phyloP scores from a whole-genome alignment of 2,797 vertebrate genomes.

The Poecilia wingei region DNA sequence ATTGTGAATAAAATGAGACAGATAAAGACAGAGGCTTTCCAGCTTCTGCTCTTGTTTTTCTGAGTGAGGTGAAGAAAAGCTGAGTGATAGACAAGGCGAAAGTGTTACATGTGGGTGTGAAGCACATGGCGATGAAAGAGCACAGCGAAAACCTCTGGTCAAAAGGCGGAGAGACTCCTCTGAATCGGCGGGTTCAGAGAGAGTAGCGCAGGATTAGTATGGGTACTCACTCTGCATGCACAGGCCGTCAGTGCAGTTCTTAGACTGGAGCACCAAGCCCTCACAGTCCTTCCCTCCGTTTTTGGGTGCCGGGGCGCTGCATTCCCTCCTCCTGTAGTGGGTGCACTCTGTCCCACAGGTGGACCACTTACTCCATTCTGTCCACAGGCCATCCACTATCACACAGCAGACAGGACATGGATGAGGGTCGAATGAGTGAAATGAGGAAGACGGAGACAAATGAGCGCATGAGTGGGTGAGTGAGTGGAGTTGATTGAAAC shows the following conservation, averaged over 20 bases:
- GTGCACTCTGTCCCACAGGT: conserved; percentile 98
- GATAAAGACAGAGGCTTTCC: conserved; percentile 20
- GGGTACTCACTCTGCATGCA: conserved; percentile 98
- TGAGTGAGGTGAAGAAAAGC: conserved; percentile 53
- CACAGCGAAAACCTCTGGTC: conserved; percentile 56
- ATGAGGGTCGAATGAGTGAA: conserved; percentile 47
- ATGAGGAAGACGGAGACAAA: conserved; percentile 49
- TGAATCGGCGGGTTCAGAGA: conserved; percentile 63
- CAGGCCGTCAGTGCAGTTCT: conserved; percentile 98
- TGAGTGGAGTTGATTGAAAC: conserved; percentile 32
- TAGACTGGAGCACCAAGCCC: conserved; percentile 93
- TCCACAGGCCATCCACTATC: conserved; percentile 98
- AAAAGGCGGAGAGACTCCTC: conserved; percentile 55
- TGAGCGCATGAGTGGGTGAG: conserved; percentile 37
- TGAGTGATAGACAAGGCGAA: conserved; percentile 50
- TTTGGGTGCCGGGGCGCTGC: conserved; percentile 90
- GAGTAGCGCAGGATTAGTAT: conserved; percentile 64
- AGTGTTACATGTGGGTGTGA: conserved; percentile 54
- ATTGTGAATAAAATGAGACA: conserved; percentile 33
- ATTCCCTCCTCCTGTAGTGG: conserved; percentile 96
- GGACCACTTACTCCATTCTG: conserved; percentile 98
- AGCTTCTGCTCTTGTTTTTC: conserved; percentile 51
- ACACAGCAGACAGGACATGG: conserved; percentile 70
- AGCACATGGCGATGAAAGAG: conserved; percentile 65
- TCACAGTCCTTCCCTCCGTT: conserved; percentile 98